A percentile compares a stretch with the other conserved stretches of the same genome.
Evolutionary conservation across 2,888 invertebrate species (phyloP).

Genomic region (Iselma pallidipennis): DNA sequence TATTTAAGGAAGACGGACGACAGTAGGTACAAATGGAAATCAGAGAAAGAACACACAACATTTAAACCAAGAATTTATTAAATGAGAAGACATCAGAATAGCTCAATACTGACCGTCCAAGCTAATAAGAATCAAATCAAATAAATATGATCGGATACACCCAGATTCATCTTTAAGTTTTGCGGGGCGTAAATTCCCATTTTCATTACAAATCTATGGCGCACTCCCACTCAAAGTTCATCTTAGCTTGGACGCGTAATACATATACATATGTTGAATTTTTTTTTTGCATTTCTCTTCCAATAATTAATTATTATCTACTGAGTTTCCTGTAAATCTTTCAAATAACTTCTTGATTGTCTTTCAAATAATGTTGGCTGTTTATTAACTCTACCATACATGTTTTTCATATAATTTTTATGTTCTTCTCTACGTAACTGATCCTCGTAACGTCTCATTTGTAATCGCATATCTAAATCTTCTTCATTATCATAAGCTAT

Average conservation of each 20-base stretch:
- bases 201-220: too few relatives aligned
- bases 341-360: conserved; percentile 54
- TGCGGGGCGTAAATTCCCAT: too few relatives aligned
- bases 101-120: too few relatives aligned
- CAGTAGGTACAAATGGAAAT: too few relatives aligned
- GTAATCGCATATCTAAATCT: conserved; percentile 69
- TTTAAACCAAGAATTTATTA: too few relatives aligned
- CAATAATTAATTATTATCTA: conserved; percentile 1
- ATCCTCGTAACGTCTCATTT: conserved; percentile 70
- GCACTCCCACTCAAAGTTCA: too few relatives aligned
- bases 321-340: conserved; percentile 55
- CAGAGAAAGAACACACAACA: too few relatives aligned
- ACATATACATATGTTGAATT: conserved; percentile 33
- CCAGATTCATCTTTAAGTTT: too few relatives aligned
- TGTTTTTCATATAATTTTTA: conserved; percentile 71
- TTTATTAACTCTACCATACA: conserved; percentile 70
- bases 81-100: too few relatives aligned
- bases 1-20: too few relatives aligned
- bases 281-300: neutral
- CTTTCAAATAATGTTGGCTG: conserved; percentile 74
- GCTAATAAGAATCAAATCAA: too few relatives aligned
- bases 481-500: conserved; percentile 68
- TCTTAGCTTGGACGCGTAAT: conserved; percentile 45
- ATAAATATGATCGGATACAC: too few relatives aligned
- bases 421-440: conserved; percentile 69